Base-by-base conservation (phyloP, 2,888 invertebrate species). In the Caenorhabditis uteleia region DNA sequence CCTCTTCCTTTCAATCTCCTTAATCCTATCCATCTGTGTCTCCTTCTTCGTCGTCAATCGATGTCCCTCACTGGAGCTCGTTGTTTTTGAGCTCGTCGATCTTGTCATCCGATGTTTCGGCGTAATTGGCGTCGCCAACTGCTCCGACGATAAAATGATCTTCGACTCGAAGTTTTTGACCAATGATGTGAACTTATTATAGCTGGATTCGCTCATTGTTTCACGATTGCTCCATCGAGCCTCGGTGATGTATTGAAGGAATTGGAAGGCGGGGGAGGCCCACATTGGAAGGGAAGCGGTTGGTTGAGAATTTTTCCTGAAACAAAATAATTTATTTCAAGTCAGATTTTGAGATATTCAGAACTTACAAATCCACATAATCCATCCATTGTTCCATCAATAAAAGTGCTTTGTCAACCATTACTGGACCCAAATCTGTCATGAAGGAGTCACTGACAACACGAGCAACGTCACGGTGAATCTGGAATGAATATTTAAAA, bases 241-340 rank as follows among this genome's bases (percentile, higher is more conserved):
- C 34, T 73, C 73, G 7, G 61, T 62, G 40, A 72, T 53, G 44
- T 53, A 62, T 36, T 64, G 62, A 31, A 70, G 64, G 26, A 68
- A 72, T 27, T 62, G 66, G 57, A 75, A 70, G 18, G 66, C 75
- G 1, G 54, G 54, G 7, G 55, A 40, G 1, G 72, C 70, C 72
- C 72, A 75, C 43, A 75, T 59, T 12, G 75, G 73, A 20, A 73
- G 39, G 31, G 42, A 45, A 16, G 42, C 43, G 21, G 67, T 54
- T 1, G 57, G 61, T 12, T 14, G 59, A 18, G 40, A 39, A 42
- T 49, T 54, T 50, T 10, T 46, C 25, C 33, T 55, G 43, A 33
- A 45, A 46, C n/a, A 27, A 12, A 45, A 45, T 16, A n/a, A 27
- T 27, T 39, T 39, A 6, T 39, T 39, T 20, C 5, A 10, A 5